phyloP scores from a whole-genome alignment of 2,113 vertebrate species.

The Ctenomys sociabilis region DNA sequence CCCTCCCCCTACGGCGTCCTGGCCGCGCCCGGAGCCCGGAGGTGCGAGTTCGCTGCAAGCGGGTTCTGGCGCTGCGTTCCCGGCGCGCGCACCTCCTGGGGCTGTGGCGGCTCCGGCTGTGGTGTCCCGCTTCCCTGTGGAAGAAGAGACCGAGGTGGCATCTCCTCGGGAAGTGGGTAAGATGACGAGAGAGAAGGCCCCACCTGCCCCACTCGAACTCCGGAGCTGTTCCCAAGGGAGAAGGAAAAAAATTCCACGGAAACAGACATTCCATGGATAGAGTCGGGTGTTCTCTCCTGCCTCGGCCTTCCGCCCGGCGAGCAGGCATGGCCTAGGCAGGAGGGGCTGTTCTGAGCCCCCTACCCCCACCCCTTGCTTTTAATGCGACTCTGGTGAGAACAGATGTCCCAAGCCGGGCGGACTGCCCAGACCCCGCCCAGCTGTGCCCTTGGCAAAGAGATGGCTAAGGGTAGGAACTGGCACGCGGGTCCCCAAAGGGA shows the following conservation, averaged over 20 bases:
- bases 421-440: constrained; percentile 87
- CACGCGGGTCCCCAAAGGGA: constrained; percentile 81
- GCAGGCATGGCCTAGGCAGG: not conserved
- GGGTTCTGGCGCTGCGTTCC: constrained; percentile 54
- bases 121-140: not conserved
- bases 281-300: not conserved
- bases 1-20: not conserved
- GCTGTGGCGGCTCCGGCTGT: not conserved
- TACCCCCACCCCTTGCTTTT: constrained; percentile 68
- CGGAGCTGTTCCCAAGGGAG: constrained; percentile 16
- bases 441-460: constrained; percentile 87
- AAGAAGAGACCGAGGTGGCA: not conserved
- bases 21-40: constrained; percentile 10
- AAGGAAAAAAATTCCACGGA: not conserved
- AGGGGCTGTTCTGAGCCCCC: constrained; percentile 57
- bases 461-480: constrained; percentile 87
- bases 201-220: not conserved
- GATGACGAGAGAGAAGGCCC: not conserved
- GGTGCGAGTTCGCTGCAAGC: constrained; percentile 75
- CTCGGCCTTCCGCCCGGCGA: constrained; percentile 16
- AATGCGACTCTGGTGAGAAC: constrained; percentile 85
- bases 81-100: not conserved
- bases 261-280: not conserved
- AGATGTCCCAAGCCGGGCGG: constrained; percentile 92
- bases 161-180: not conserved